Base-by-base conservation (phyloP, 2,113 vertebrate species). In the Epinephelus moara region DNA sequence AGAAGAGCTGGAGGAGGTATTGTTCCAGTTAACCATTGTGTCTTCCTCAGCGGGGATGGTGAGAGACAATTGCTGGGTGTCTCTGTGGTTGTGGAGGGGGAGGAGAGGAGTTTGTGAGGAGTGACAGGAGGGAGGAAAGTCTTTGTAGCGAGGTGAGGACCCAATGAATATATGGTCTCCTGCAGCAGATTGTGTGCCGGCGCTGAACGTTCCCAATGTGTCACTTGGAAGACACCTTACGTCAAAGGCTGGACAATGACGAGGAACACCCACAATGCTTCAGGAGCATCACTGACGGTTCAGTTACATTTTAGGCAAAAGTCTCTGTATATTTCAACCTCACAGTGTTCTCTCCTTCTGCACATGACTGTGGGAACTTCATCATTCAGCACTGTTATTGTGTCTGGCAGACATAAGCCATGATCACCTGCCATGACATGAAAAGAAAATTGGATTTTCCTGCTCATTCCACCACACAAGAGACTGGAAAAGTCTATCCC, bases 21-120 rank as follows among this genome's bases (percentile, higher is more conserved):
- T 94, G 94, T 93, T 89, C 68, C 84, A 81, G 76, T 90, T 85
- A 85, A 91, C 88, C 81, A 94, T 94, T 95, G 95, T 95, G 81
- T 82, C 88, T 68, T 87, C 40, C 78, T 88, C 82, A 50, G 63
- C 71, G 53, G 86, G 71, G 67, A 70, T n/a, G 64, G 81, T 15
- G 52, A 45, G 72, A 49, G 64, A 69, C 72, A 88, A 88, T 82
- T 60, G 82, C 81, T 72, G 84, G 62, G 52, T 75, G 69, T 62
- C 71, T 17, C 23, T 73, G 67, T 53, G 52, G 21, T 14, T 52
- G 55, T 3, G 68, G 60, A 55, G 67, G 70, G 57, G 70, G 80
- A 49, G 62, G 49, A 27, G 49, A 47, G 64, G 66, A 66, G 66
- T 17, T 52, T 23, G 76, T 10, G 66, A 75, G 25, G 73, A 83